Conservation (phyloP, 2,113 vertebrate species). For the Gambusia affinis region DNA sequence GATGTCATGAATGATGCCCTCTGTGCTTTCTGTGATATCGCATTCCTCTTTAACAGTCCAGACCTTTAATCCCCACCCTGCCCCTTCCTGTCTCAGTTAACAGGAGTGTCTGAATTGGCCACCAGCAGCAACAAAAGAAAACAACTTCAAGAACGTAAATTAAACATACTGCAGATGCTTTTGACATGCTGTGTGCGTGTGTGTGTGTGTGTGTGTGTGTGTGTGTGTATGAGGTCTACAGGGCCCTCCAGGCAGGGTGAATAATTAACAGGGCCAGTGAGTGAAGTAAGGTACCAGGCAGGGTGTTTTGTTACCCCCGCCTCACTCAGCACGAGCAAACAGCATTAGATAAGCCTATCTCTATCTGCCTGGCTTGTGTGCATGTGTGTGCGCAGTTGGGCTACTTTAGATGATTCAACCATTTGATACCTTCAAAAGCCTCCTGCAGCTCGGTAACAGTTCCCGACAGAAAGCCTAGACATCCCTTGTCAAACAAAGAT, state of each 20-base stretch:
- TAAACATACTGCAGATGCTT: constrained; percentile 63
- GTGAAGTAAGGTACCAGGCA: constrained; percentile 54
- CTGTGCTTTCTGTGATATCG: constrained; percentile 53
- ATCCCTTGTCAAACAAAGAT: constrained; percentile 54
- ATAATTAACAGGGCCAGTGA: constrained; percentile 71
- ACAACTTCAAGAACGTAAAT: constrained; percentile 60
- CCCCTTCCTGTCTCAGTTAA: constrained; percentile 44
- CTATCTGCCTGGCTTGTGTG: constrained; percentile 35
- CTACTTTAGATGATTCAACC: constrained; percentile 72
- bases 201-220: constrained; percentile 17
- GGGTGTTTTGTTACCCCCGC: constrained; percentile 72
- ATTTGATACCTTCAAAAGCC: constrained; percentile 65
- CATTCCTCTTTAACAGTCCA: constrained; percentile 37
- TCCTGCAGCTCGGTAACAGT: constrained; percentile 63
- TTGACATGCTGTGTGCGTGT: constrained; percentile 21
- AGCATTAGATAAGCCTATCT: constrained; percentile 68
- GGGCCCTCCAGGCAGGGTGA: constrained; percentile 64
- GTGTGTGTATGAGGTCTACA: constrained; percentile 29
- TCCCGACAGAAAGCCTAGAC: constrained; percentile 65
- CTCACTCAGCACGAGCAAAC: constrained; percentile 63
- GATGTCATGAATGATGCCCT: constrained; percentile 46
- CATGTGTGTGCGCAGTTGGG: constrained; percentile 35
- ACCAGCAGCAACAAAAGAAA: constrained; percentile 56
- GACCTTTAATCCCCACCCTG: background rate
- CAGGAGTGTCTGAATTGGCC: constrained; percentile 44